Conservation (phyloP, 2,113 vertebrate genomes). For the Meriones unguiculatus region DNA sequence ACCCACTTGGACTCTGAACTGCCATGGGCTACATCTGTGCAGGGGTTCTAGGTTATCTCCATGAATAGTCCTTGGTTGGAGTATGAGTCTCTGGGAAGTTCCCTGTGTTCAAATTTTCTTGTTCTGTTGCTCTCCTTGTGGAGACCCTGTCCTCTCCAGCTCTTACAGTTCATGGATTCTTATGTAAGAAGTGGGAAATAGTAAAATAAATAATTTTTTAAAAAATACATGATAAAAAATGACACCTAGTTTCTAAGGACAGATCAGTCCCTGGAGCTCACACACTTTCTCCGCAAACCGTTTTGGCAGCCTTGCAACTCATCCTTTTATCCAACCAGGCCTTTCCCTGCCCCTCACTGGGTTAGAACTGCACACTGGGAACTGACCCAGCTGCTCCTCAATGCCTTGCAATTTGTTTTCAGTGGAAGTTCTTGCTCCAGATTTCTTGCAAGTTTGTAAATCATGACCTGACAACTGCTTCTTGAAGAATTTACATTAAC, state of each 20-base stretch:
- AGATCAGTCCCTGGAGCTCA: background rate
- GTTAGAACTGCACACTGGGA: background rate
- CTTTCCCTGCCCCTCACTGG: background rate
- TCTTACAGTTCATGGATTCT: too few species aligned
- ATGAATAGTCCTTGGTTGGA: too few species aligned
- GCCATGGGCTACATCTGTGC: too few species aligned
- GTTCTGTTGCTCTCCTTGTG: too few species aligned
- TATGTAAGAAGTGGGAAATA: too few species aligned
- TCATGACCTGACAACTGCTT: background rate
- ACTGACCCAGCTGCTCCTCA: background rate
- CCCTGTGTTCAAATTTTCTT: too few species aligned
- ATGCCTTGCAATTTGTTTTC: background rate
- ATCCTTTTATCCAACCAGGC: background rate
- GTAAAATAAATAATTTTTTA: too few species aligned
- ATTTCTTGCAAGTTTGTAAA: conserved; percentile 2
- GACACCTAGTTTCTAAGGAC: background rate
- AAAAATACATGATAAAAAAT: background rate
- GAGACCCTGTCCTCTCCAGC: too few species aligned
- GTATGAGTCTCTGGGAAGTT: too few species aligned
- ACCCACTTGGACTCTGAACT: too few species aligned
- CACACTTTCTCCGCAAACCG: accelerated
- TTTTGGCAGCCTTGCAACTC: background rate
- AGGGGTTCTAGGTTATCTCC: too few species aligned
- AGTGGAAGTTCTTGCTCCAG: background rate
- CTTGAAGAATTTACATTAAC: background rate